Base-by-base conservation (phyloP, 2,888 invertebrate genomes). In the Neoaliturus tenellus region DNA sequence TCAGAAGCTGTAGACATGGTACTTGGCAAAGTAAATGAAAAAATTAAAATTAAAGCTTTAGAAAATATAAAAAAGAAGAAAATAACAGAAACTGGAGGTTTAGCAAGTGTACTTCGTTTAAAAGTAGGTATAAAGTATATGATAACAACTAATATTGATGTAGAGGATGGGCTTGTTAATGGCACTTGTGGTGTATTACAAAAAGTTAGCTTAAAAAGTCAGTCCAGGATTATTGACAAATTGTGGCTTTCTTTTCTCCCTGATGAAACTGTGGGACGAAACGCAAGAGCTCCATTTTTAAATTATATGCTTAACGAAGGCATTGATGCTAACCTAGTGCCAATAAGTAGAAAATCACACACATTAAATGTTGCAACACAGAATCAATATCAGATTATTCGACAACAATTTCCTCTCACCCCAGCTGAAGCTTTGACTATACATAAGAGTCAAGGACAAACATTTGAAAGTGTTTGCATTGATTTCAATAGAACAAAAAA, bases 91-190 rank as follows among this genome's bases (percentile, higher is more conserved):
- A 85, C 84, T 39, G 86, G 87, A 71, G 87, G 88, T 8, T 82
- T 89, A 31, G 85, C 86, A 4, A 75, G 83, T 48, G 25, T 81
- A 67, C 80, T 87, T 4, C 51, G 78, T 25, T 83, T 89, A n/a
- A 87, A 88, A 86, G 78, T 88, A 31, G 85, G 84, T 31, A 86
- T 88, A 55, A 85, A 87, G 71, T 87, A 88, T 73, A 87, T 88
- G 88, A 35, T 88, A 8, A 84, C 83, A 17, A 75, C 81, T 0
- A 88, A 88, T 73, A 85, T 87, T 28, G 84, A 88, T 83, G 83
- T 84, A 28, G 23, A 35, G 12, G 87, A 88, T 81, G 88, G 88
- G 10, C 78, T 88, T 12, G 87, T 88, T 10, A 88, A 87, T 86
- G 89, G 86, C 33, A 87, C 87, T n/a, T 85, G 81, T 83, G 86